These are phyloP conservation scores for Oikopleura vanhoeffeni DNA, from an alignment of 23 tunicate genomes.

Conservation along the genomic window DNA sequence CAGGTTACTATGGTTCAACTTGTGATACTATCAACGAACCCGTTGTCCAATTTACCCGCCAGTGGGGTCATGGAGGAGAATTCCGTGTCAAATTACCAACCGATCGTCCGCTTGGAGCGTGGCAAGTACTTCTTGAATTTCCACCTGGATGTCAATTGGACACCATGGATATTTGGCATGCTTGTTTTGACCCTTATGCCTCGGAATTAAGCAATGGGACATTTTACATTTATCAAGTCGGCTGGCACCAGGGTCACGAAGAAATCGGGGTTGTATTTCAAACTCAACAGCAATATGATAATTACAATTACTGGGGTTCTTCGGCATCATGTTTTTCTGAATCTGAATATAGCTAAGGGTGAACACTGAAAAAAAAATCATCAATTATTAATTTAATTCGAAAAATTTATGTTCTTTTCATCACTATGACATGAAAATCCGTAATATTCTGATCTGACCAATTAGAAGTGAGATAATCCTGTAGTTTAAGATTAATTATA, in stretches of 20 bases:
- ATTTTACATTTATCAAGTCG: constrained; percentile 5
- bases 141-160: constrained; percentile 29
- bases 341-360: neutral
- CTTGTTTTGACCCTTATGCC: constrained; percentile 25
- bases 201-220: neutral
- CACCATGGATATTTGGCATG: constrained; percentile 36
- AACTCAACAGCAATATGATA: neutral
- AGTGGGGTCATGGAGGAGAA: constrained; percentile 15
- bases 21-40: constrained; percentile 11
- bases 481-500: no score
- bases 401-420: no score
- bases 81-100: neutral
- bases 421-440: no score
- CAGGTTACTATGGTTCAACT: neutral
- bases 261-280: neutral
- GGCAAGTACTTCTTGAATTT: constrained; percentile 27
- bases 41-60: neutral
- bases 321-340: neutral
- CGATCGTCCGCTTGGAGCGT: constrained; percentile 21
- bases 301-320: neutral
- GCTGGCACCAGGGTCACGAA: constrained; percentile 7
- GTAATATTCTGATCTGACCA: no score
- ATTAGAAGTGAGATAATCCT: no score
- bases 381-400: no score
- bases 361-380: no score